A percentile compares a stretch with the other conserved stretches of the same genome.
phyloP scores from a whole-genome alignment of 64 coral and sea anemone genomes.

The Montipora sp. region DNA sequence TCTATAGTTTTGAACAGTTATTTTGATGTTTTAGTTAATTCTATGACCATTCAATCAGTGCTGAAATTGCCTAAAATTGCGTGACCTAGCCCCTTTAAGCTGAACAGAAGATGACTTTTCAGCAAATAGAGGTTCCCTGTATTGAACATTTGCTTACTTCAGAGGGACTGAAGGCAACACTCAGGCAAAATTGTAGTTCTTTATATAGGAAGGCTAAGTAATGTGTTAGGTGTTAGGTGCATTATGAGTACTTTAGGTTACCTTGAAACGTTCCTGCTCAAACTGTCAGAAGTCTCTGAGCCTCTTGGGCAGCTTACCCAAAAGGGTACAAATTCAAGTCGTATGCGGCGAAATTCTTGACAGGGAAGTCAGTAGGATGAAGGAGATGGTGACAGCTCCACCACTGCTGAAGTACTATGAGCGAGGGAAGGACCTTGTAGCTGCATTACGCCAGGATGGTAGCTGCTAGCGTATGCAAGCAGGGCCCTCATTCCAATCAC shows the following conservation, averaged over 20 bases:
- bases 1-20: too few species aligned
- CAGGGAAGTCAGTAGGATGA: constrained; percentile 4
- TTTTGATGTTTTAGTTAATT: too few species aligned
- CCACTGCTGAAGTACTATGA: constrained; percentile 35
- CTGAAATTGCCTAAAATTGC: too few species aligned
- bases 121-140: too few species aligned
- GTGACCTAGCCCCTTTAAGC: too few species aligned
- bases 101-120: too few species aligned
- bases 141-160: background rate
- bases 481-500: constrained; percentile 3
- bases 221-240: background rate
- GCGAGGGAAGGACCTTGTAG: constrained; percentile 1
- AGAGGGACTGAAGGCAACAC: background rate
- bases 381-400: constrained; percentile 15
- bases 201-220: background rate
- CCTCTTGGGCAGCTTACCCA: background rate
- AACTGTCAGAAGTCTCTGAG: background rate
- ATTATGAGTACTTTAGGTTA: background rate
- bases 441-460: constrained; percentile 30
- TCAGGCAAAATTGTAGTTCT: background rate
- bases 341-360: background rate
- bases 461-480: constrained; percentile 10
- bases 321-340: background rate
- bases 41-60: too few species aligned
- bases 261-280: background rate